Evolutionary conservation across 2,888 invertebrate species (phyloP).

Genomic region (Byasa hedistus): DNA sequence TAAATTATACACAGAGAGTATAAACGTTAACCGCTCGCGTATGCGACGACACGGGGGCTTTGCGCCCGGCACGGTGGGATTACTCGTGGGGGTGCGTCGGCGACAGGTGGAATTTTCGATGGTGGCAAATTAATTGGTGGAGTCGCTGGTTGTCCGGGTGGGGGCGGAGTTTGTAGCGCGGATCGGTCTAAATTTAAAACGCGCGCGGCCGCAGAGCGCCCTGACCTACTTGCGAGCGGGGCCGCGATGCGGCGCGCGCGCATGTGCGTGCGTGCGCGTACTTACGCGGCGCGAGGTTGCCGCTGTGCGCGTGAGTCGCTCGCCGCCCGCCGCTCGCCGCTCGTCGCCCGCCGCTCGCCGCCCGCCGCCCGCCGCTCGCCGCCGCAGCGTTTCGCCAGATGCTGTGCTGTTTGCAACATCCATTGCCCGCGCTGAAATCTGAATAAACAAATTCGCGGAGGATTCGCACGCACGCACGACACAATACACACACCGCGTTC

Average conservation of each 20-base stretch:
- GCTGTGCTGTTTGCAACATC: conserved; percentile 71
- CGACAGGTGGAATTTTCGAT: conserved; percentile 48
- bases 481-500: too few relatives aligned
- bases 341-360: conserved; percentile 50
- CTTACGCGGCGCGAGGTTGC: conserved; percentile 49
- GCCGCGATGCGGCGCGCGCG: conserved; percentile 76
- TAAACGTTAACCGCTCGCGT: too few relatives aligned
- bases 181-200: conserved; percentile 79
- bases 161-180: conserved; percentile 75
- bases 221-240: conserved; percentile 79
- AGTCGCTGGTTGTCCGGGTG: conserved; percentile 36
- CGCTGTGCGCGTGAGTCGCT: conserved; percentile 67
- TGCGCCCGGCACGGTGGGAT: too few relatives aligned
- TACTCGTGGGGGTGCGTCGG: conserved; percentile 1
- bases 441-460: conserved; percentile 38
- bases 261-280: conserved; percentile 57
- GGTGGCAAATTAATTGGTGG: conserved; percentile 53
- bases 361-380: not conserved
- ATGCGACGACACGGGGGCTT: too few relatives aligned
- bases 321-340: conserved; percentile 38
- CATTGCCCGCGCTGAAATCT: conserved; percentile 48
- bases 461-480: too few relatives aligned
- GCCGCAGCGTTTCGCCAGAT: conserved; percentile 73
- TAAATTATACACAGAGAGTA: too few relatives aligned
- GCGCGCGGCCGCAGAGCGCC: conserved; percentile 78